Percentiles rank a stretch among this genome's conserved stretches.
Evolutionary conservation across 2,888 invertebrate species (phyloP).

Genomic region (Pharmacophagus antenor): DNA sequence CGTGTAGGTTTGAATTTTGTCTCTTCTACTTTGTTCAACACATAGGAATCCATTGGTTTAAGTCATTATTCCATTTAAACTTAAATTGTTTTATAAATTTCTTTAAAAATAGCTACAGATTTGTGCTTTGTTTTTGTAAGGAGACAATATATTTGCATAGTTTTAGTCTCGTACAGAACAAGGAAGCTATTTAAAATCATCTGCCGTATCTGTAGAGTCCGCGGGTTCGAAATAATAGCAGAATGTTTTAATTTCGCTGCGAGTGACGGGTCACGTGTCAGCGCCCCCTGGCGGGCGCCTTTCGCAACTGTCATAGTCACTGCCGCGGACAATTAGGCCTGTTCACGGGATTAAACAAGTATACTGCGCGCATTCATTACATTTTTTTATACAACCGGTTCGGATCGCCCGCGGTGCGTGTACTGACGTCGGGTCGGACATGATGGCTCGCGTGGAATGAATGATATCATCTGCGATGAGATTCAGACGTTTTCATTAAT

Average conservation of each 20-base stretch:
- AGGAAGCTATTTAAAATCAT: conserved; percentile 30
- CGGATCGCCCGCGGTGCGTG: conserved; percentile 43
- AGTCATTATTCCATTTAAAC: not conserved
- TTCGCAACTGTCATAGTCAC: conserved; percentile 70
- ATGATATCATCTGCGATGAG: conserved; percentile 51
- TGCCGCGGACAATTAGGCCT: conserved; percentile 75
- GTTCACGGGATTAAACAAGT: conserved; percentile 77
- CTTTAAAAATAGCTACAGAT: not conserved
- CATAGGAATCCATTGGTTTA: too few relatives aligned
- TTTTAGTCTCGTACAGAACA: not conserved
- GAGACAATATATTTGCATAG: conserved; percentile 2
- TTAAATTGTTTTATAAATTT: not conserved
- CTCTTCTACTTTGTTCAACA: too few relatives aligned
- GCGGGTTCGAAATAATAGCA: conserved; percentile 69
- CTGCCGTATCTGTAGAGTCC: conserved; percentile 36
- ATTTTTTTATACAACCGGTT: conserved; percentile 49
- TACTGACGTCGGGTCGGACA: conserved; percentile 45
- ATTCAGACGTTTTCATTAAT: conserved; percentile 9
- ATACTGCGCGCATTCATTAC: conserved; percentile 51
- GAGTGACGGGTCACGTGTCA: conserved; percentile 80
- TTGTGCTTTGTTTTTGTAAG: not conserved
- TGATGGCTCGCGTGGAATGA: conserved; percentile 45
- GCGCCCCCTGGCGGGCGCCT: conserved; percentile 38
- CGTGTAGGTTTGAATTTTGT: too few relatives aligned
- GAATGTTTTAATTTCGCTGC: conserved; percentile 81